Conservation (phyloP, 2,113 vertebrate species). For the Anhinga anhinga region DNA sequence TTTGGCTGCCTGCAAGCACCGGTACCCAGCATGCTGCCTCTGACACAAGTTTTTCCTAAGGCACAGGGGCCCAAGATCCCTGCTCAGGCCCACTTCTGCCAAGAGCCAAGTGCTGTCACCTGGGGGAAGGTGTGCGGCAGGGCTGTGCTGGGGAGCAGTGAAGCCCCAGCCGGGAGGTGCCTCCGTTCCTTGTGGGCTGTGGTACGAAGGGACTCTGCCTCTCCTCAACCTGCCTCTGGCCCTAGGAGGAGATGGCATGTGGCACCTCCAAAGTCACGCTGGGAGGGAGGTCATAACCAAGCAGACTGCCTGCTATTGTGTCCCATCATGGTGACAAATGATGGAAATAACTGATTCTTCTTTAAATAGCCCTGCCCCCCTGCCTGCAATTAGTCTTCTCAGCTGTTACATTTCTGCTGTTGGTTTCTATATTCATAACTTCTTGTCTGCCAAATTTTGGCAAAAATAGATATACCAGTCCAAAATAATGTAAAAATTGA, state of each 20-base stretch:
- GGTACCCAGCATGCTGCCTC: not conserved
- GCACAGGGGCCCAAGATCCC: rapidly evolving
- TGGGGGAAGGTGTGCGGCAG: not conserved
- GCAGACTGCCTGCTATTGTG: not conserved
- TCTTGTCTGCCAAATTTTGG: not conserved
- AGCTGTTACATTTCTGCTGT: not conserved
- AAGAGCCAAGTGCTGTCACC: not conserved
- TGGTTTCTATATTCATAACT: not conserved
- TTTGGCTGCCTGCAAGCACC: not conserved
- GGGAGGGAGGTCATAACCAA: not conserved
- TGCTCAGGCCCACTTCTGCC: not conserved
- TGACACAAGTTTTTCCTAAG: not conserved
- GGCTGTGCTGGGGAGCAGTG: not conserved
- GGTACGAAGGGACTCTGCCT: not conserved
- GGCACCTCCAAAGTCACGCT: not conserved
- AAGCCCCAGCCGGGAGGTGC: not conserved
- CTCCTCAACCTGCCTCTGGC: not conserved
- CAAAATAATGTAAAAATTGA: not conserved
- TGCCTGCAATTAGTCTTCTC: not conserved
- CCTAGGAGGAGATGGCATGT: not conserved
- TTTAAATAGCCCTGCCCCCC: not conserved
- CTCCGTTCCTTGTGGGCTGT: not conserved
- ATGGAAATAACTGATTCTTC: not conserved
- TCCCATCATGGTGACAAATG: not conserved
- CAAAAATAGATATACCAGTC: not conserved